phyloP scores from a whole-genome alignment of 35 echinoderm and acorn worm species.

The Diadema setosum region DNA sequence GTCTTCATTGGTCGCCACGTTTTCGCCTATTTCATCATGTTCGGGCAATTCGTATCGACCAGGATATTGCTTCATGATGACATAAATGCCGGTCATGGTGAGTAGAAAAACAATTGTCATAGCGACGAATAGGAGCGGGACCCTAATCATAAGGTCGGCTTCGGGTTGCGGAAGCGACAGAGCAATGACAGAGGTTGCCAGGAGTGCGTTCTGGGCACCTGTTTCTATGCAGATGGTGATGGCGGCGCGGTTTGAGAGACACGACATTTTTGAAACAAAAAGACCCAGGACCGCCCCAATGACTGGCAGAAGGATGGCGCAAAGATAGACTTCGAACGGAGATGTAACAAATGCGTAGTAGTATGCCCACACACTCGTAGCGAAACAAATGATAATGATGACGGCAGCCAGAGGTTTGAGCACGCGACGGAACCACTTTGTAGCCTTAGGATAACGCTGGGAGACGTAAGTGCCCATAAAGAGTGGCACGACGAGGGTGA shows the following conservation, averaged over 20 bases:
- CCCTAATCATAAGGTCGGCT: conserved; percentile 26
- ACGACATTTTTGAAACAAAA: neutral
- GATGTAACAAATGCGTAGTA: conserved; percentile 19
- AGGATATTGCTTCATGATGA: conserved; percentile 17
- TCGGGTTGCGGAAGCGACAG: conserved; percentile 56
- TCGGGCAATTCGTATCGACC: neutral
- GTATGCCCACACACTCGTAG: conserved; percentile 6
- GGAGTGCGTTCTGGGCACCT: conserved; percentile 51
- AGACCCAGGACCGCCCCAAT: conserved; percentile 15
- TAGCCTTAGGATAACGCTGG: neutral
- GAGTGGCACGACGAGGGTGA: neutral
- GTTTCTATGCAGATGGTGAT: conserved; percentile 63
- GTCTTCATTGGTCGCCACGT: no score
- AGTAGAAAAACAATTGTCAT: conserved; percentile 20
- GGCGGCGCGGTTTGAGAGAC: neutral
- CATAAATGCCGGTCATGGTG: conserved; percentile 1
- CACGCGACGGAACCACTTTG: neutral
- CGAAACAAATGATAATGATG: neutral
- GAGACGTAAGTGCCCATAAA: neutral
- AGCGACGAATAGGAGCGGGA: conserved; percentile 32
- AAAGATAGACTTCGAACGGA: neutral
- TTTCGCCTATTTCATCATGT: no score
- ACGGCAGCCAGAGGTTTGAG: neutral
- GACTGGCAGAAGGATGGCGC: conserved; percentile 8
- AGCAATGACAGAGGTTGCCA: conserved; percentile 11